Evolutionary conservation across 2,888 invertebrate species (phyloP), one percentile per base, ranked within the genome.

Genomic region (Trichacis sp.): DNA sequence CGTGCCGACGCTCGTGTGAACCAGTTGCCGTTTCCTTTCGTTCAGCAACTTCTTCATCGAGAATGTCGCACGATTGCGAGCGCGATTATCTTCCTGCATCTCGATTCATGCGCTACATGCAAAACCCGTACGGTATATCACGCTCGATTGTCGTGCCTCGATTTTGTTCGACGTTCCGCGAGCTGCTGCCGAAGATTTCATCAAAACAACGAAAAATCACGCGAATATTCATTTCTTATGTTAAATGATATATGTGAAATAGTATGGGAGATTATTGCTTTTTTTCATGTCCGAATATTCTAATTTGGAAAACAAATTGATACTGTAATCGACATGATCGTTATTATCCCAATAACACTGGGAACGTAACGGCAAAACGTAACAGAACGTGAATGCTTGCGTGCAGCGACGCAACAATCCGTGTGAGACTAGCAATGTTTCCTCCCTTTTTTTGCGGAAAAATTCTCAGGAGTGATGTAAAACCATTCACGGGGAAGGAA

Each of bases 381-480:
- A 77, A 78, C 75, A 68, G 64, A 70, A 72, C 63, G 78, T 71
- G 80, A 77, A 79, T 80, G 78, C 73, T 78, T 71, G 80, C 78
- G 79, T 80, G 78, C 73, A 73, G 72, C 70, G 69, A 72, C 64
- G 72, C 53, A 67, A 66, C 67, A 74, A 73, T 71, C 73, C 72
- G 77, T 80, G 81, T 79, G 81, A 77, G 82, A 79, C 75, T 77
- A 78, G 58, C 71, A 67, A 81, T 79, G 79, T 77, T 77, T 80
- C 75, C 77, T 75, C 65, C 63, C 66, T 66, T 24, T 24, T 40
- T 64, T 67, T 67, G 62, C 55, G 42, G n/a, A 57, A 59, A 63
- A 64, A 60, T 62, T 67, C 64, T 55, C 64, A 67, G 56, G 67
- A 60, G 53, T 67, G 60, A 67, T 67, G 56, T 53, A 67, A 24